Evolutionary conservation across 2,113 vertebrate genomes (phyloP), one percentile per base, ranked within the genome.

Genomic region (Xiphorhynchus elegans): DNA sequence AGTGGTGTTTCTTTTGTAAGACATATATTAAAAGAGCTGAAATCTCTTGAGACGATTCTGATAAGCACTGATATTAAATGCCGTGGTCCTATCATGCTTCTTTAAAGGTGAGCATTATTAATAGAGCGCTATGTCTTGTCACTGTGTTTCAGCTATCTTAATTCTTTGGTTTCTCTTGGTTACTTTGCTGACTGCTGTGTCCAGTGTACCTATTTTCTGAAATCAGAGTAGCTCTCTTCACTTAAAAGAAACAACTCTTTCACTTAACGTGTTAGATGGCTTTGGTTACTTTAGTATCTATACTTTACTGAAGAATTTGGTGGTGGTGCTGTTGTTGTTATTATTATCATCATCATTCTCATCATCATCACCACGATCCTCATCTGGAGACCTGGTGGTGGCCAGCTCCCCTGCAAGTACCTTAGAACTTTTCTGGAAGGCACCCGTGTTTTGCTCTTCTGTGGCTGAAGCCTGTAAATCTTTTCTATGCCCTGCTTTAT

Each of bases 41-140:
- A 96, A 86, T 96, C 90, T 92, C 95, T 94, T 70, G 92, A 97
- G 95, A 91, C 96, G 82, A 64, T 91, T 93, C 60, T 95, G 90
- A 94, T 96, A 96, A 93, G 85, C 90, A 52, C 75, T 94, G 85
- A 90, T 96, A 90, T 78, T 96, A 97, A 96, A 96, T 95, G 85
- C 92, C 85, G 74, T 0, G 0, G 82, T 81, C 67, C 89, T 95
- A 94, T 96, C 93, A 83, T 62, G 59, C 67, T 58, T 94, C 92
- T 94, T 90, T 90, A 90, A 94, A 95, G 82, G 95, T 88, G 44
- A 96, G 50, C 39, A 49, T 95, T 96, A 93, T 94, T 94, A 97
- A 96, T 93, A 88, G 79, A 83, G 76, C 10, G 8, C 63, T 60
- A 47, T 59, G 35, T 90, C 63, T 96, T 91, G 91, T 80, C 35